phyloP scores from a whole-genome alignment of 2,888 invertebrate species.

The Linnaemya tessellans region DNA sequence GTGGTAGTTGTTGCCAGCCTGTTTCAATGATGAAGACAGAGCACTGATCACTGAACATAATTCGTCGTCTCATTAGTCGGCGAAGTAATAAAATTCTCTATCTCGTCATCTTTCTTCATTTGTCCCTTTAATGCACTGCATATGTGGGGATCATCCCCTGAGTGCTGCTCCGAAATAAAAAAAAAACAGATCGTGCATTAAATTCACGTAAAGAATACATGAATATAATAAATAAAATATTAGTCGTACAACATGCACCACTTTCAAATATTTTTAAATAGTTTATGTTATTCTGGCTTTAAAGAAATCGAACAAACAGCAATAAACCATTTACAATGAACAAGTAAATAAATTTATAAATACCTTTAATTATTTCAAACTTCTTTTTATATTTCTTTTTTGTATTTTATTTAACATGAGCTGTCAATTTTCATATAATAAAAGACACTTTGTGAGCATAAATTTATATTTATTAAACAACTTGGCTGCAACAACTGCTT shows the following conservation, averaged over 20 bases:
- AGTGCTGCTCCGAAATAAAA: no score
- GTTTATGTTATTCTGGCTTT: background rate
- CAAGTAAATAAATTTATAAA: slow-evolving; percentile 39
- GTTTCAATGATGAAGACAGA: no score
- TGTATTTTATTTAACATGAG: slow-evolving; percentile 39
- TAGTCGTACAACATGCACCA: slow-evolving; percentile 5
- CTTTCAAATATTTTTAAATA: background rate
- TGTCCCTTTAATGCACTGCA: no score
- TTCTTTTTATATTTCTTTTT: background rate
- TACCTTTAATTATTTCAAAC: slow-evolving; percentile 37
- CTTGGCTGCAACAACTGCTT: slow-evolving; percentile 63
- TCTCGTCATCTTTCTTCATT: no score
- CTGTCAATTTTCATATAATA: slow-evolving; percentile 67
- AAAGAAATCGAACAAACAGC: slow-evolving; percentile 1
- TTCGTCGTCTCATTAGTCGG: no score
- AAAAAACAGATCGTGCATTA: no score
- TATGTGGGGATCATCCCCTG: no score
- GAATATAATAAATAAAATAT: slow-evolving; percentile 11
- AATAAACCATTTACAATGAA: slow-evolving; percentile 24
- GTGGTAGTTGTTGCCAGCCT: no score
- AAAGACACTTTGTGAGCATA: slow-evolving; percentile 64
- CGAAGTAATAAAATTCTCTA: no score
- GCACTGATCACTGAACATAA: no score
- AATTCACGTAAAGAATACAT: no score
- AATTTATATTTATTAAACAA: slow-evolving; percentile 67